Percentiles rank a stretch among this genome's conserved stretches.
Conservation (phyloP, 2,888 invertebrate genomes). For the Drosophila engyochracea region DNA sequence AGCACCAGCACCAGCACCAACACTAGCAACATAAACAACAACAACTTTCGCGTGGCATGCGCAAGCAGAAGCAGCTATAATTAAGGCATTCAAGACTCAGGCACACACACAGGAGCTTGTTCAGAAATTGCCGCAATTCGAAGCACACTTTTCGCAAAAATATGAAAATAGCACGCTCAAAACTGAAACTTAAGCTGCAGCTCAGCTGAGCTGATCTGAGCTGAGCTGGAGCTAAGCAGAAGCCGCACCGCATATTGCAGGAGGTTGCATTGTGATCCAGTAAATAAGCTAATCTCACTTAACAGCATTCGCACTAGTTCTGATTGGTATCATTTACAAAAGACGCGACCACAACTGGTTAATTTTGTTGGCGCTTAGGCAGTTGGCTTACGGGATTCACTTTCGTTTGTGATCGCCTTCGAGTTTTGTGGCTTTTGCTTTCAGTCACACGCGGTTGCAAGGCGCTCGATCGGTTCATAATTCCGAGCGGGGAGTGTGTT, state of each 20-base stretch:
- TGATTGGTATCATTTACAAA: constrained; percentile 74
- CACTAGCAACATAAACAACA: constrained; percentile 22
- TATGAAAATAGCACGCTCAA: constrained; percentile 63
- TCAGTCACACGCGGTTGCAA: constrained; percentile 60
- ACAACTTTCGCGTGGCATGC: constrained; percentile 65
- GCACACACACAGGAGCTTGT: constrained; percentile 34
- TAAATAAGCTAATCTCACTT: constrained; percentile 55
- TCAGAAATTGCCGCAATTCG: constrained; percentile 56
- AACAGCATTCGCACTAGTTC: constrained; percentile 76
- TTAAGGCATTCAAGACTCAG: constrained; percentile 52
- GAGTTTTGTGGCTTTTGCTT: constrained; percentile 62
- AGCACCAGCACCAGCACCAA: constrained; percentile 18
- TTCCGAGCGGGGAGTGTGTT: constrained; percentile 47
- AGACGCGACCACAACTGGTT: constrained; percentile 27
- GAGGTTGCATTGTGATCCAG: not conserved
- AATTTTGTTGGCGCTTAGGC: constrained; percentile 51
- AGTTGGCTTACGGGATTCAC: constrained; percentile 61
- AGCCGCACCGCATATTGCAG: not conserved
- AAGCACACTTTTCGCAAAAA: constrained; percentile 57
- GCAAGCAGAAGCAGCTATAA: constrained; percentile 44
- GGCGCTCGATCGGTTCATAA: constrained; percentile 50
- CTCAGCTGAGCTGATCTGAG: not conserved
- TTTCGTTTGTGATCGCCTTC: constrained; percentile 54
- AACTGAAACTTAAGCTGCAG: not conserved
- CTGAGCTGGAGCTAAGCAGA: not conserved